Evolutionary conservation across 2,888 invertebrate species (phyloP).

Genomic region (Alsophila aescularia): DNA sequence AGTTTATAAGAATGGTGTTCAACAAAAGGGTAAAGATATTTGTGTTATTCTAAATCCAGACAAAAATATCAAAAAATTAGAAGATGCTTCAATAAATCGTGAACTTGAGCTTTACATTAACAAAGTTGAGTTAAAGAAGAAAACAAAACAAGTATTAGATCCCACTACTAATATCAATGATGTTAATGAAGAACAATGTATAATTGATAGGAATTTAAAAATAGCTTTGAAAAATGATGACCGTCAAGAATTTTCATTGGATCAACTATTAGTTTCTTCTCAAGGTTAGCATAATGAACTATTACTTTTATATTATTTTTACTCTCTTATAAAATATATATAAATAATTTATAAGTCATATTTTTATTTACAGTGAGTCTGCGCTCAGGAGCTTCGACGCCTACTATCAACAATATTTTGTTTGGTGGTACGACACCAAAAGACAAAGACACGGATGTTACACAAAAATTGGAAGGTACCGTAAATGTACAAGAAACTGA

Average conservation of each 20-base stretch:
- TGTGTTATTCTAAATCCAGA: neutral
- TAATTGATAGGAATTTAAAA: conserved; percentile 66
- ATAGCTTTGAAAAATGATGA: conserved; percentile 58
- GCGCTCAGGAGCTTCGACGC: conserved; percentile 60
- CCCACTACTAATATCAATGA: neutral
- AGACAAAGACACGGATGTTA: conserved; percentile 8
- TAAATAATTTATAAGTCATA: neutral
- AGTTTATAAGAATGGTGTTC: neutral
- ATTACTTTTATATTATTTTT: no score
- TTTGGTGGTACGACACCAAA: conserved; percentile 51
- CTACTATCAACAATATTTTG: conserved; percentile 67
- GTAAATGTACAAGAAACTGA: conserved; percentile 21
- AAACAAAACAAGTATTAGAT: conserved; percentile 9
- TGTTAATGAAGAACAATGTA: conserved; percentile 42
- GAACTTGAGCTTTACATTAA: conserved; percentile 34
- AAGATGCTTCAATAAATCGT: conserved; percentile 7
- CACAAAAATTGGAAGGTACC: conserved; percentile 31
- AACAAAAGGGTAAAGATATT: neutral
- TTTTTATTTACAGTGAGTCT: conserved; percentile 27
- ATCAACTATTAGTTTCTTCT: conserved; percentile 64
- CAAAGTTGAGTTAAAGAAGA: conserved; percentile 29
- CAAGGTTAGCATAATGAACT: conserved; percentile 46
- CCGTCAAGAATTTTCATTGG: conserved; percentile 54
- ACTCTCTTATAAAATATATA: neutral
- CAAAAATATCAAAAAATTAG: neutral